phyloP scores from a whole-genome alignment of 2,797 vertebrate genomes.

The Leuciscus waleckii region DNA sequence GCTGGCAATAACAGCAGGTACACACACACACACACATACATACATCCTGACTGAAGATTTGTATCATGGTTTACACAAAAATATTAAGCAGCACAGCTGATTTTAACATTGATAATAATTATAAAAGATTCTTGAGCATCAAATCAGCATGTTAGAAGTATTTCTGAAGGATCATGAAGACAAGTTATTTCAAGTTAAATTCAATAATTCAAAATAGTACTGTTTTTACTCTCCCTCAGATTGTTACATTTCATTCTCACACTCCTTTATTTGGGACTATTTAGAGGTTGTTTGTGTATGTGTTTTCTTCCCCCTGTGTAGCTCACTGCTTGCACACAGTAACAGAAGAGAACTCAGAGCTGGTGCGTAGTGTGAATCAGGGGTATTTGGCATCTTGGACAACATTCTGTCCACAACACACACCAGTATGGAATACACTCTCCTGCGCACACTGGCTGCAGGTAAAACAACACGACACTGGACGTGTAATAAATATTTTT shows the following conservation, averaged over 20 bases:
- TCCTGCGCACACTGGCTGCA: constrained; percentile 89
- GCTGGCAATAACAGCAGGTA: constrained; percentile 92
- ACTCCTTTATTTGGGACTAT: background rate
- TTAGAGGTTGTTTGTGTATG: constrained; percentile 11
- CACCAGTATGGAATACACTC: constrained; percentile 80
- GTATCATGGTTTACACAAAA: background rate
- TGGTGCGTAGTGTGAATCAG: constrained; percentile 82
- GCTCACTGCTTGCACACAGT: constrained; percentile 96
- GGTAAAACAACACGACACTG: constrained; percentile 72
- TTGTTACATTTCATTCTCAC: background rate
- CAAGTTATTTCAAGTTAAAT: too few species aligned
- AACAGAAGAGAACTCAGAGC: constrained; percentile 93
- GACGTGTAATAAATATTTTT: background rate
- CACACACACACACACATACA: constrained; percentile 35
- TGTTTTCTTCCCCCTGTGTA: constrained; percentile 63
- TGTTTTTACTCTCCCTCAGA: background rate
- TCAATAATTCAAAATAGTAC: too few species aligned
- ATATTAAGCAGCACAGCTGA: background rate
- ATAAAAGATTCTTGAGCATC: background rate
- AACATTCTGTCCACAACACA: constrained; percentile 80
- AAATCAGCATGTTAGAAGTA: background rate
- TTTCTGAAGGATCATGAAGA: background rate
- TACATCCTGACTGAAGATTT: background rate
- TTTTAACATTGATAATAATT: background rate
- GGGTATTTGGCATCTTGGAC: constrained; percentile 82